Evolutionary conservation across 2,797 vertebrate species (phyloP).

Genomic region (Mionectes olivaceus): DNA sequence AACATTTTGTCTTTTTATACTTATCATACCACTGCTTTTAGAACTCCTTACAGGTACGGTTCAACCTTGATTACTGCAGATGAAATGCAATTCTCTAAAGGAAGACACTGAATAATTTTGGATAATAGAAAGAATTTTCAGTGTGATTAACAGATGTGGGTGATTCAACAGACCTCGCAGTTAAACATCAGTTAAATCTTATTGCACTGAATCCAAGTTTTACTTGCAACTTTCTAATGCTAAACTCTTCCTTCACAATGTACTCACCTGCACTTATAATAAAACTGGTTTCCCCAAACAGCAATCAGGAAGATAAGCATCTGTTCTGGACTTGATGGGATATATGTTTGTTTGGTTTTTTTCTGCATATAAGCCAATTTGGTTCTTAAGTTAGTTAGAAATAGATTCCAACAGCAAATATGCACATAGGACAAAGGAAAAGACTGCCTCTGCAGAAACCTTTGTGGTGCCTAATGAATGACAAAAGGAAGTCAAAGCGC

Average conservation of each 20-base stretch:
- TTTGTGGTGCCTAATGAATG: conserved; percentile 9
- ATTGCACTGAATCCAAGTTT: background rate
- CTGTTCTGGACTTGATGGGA: background rate
- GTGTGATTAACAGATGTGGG: conserved; percentile 26
- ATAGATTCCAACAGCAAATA: background rate
- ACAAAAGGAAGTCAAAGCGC: background rate
- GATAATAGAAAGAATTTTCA: conserved; percentile 49
- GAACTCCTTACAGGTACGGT: background rate
- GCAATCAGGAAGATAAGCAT: conserved; percentile 3
- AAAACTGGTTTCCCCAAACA: background rate
- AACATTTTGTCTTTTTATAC: conserved; percentile 81
- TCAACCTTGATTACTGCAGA: conserved; percentile 36
- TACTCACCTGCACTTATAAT: background rate
- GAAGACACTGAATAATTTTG: conserved; percentile 44
- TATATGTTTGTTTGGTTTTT: background rate
- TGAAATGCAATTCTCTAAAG: background rate
- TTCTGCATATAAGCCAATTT: background rate
- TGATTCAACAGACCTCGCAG: background rate
- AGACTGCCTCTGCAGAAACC: background rate
- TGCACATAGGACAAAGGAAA: background rate
- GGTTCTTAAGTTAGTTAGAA: conserved; percentile 31
- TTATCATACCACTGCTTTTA: conserved; percentile 43
- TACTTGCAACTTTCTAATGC: background rate
- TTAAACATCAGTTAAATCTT: conserved; percentile 32
- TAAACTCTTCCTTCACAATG: background rate